A percentile compares a stretch with the other conserved stretches of the same genome.
Conservation (phyloP, 2,797 vertebrate genomes). For the Phoebastria nigripes region DNA sequence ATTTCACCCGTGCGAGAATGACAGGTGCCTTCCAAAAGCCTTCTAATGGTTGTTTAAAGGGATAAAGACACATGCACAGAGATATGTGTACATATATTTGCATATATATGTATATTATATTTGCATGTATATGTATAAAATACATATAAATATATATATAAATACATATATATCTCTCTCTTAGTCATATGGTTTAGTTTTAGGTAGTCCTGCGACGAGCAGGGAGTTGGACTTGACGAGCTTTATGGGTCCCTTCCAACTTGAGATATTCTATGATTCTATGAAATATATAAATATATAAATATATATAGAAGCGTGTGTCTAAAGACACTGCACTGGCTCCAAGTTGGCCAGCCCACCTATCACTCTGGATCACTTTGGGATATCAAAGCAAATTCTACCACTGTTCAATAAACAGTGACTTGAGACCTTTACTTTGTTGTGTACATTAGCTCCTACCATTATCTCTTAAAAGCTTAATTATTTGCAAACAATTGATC, state of each 20-base stretch:
- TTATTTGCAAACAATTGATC: slow-evolving; percentile 88
- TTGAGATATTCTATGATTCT: neutral
- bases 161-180: neutral
- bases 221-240: neutral
- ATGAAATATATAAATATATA: neutral
- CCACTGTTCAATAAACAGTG: slow-evolving; percentile 64
- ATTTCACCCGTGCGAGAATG: fast-evolving
- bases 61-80: neutral
- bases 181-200: neutral
- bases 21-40: neutral
- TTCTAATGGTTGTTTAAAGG: neutral
- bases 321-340: neutral
- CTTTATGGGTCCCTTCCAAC: neutral
- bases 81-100: neutral
- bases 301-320: neutral
- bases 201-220: neutral
- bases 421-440: slow-evolving; percentile 72
- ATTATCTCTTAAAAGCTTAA: slow-evolving; percentile 86
- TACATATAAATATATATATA: neutral
- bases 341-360: slow-evolving; percentile 30
- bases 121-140: neutral
- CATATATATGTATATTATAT: neutral
- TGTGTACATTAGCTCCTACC: slow-evolving; percentile 78
- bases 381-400: slow-evolving; percentile 74
- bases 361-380: slow-evolving; percentile 59